phyloP scores from a whole-genome alignment of 1,140 invertebrate species.

The Caenorhabditis remanei region DNA sequence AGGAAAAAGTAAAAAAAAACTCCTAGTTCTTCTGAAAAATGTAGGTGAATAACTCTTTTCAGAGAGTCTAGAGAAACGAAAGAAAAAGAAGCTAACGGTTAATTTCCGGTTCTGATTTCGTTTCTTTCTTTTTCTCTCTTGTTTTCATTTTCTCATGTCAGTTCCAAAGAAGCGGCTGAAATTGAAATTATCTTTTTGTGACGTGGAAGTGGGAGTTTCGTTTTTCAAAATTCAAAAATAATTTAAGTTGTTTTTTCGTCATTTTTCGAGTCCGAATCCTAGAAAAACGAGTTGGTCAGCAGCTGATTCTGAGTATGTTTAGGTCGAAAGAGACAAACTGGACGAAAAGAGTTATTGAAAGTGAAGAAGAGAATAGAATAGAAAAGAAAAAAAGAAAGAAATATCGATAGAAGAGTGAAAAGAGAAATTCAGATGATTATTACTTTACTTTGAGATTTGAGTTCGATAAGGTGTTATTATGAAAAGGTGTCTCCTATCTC shows the following conservation, averaged over 20 bases:
- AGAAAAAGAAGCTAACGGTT: background rate
- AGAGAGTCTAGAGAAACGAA: background rate
- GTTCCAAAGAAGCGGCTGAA: conserved; percentile 3
- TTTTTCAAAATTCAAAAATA: background rate
- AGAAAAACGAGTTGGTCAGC: background rate
- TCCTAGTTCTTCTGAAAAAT: background rate
- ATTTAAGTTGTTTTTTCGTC: background rate
- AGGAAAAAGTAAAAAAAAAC: background rate
- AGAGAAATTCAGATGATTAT: no score
- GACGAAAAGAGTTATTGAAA: background rate
- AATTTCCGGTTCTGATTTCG: background rate
- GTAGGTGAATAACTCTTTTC: background rate
- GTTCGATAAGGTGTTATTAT: no score
- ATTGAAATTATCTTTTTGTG: background rate
- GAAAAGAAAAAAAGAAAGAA: no score
- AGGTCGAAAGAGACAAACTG: background rate
- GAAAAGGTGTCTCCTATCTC: no score
- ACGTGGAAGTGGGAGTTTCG: background rate
- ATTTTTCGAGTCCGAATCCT: background rate
- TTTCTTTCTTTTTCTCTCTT: background rate
- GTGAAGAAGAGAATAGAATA: background rate
- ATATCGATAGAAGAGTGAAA: no score
- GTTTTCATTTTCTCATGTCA: conserved; percentile 1
- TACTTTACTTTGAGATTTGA: no score
- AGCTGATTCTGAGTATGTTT: background rate